phyloP scores from a whole-genome alignment of 2,888 invertebrate species.

The Aplocera efformata region DNA sequence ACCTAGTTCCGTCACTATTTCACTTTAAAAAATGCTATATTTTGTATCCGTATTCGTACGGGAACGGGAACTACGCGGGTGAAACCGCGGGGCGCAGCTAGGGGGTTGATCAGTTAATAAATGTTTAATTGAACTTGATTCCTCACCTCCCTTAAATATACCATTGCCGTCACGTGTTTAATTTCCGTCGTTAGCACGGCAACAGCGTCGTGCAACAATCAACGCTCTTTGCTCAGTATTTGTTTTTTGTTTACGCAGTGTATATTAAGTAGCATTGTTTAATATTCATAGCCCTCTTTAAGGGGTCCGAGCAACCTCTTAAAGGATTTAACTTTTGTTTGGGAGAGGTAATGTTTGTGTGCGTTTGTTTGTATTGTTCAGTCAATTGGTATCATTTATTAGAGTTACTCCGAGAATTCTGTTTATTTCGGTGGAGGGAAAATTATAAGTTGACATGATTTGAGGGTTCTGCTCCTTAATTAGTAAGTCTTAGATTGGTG shows the following conservation, averaged over 20 bases:
- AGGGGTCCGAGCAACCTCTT: slow-evolving; percentile 9
- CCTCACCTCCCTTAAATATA: too few relatives aligned
- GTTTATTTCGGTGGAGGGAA: too few relatives aligned
- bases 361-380: slow-evolving; percentile 8
- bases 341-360: slow-evolving; percentile 2
- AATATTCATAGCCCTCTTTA: slow-evolving; percentile 13
- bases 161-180: slow-evolving; percentile 45
- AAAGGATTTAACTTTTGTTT: slow-evolving; percentile 24
- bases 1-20: too few relatives aligned
- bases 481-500: too few relatives aligned
- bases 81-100: too few relatives aligned
- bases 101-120: too few relatives aligned
- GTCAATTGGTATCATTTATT: slow-evolving; percentile 27
- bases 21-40: too few relatives aligned
- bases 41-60: too few relatives aligned
- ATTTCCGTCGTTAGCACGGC: slow-evolving; percentile 46
- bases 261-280: slow-evolving; percentile 3
- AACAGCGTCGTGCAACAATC: slow-evolving; percentile 64
- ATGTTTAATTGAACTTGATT: too few relatives aligned
- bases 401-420: slow-evolving; percentile 27
- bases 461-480: too few relatives aligned
- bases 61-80: too few relatives aligned
- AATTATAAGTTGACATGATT: slow-evolving; percentile 32
- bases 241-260: background rate
- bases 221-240: slow-evolving; percentile 29